These are phyloP conservation scores for Python bivittatus DNA, from an alignment of 2,113 vertebrate genomes.

Conservation along the genomic window DNA sequence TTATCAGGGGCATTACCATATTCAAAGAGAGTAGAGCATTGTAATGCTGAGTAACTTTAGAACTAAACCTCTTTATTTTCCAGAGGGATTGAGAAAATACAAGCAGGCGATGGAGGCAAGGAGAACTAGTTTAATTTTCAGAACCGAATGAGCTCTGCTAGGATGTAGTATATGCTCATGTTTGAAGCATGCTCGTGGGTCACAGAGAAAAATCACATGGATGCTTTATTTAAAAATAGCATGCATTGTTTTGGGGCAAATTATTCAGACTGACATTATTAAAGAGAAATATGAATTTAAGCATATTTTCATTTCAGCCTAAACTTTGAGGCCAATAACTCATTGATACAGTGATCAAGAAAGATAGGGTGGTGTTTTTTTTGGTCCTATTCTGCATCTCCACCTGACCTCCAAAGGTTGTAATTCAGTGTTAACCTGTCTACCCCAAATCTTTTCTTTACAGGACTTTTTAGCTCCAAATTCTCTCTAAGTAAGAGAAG, in stretches of 20 bases:
- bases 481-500: neutral
- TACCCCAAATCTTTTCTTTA: neutral
- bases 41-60: slow-evolving; percentile 33
- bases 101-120: slow-evolving; percentile 39
- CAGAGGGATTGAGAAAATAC: slow-evolving; percentile 50
- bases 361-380: neutral
- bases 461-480: neutral
- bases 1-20: slow-evolving; percentile 67
- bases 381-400: no score
- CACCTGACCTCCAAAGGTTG: neutral
- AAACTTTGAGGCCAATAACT: neutral
- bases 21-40: slow-evolving; percentile 64
- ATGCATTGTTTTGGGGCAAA: neutral
- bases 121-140: slow-evolving; percentile 5
- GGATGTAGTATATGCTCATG: neutral
- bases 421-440: neutral
- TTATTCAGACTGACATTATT: neutral
- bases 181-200: neutral
- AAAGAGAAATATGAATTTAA: neutral
- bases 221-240: neutral
- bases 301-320: neutral
- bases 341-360: neutral
- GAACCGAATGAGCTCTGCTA: slow-evolving; percentile 10
- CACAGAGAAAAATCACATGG: neutral
- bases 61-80: slow-evolving; percentile 61